Evolutionary conservation across 2,797 vertebrate species (phyloP), one percentile per base, ranked within the genome.

Genomic region (Oceanodroma leucorhoa): DNA sequence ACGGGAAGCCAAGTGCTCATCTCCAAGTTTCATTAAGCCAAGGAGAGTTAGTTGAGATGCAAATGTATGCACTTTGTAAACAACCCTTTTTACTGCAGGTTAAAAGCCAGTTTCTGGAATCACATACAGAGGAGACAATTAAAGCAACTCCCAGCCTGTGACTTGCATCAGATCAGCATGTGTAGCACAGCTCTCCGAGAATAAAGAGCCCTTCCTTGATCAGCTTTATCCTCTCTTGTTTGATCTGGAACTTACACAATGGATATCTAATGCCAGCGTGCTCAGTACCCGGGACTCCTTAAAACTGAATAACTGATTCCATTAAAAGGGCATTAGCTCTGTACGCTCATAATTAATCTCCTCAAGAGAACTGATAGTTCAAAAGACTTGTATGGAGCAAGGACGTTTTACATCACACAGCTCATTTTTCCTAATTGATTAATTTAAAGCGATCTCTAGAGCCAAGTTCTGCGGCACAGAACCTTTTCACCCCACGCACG

Each of bases 371-470:
- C 95, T 93, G 94, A 96, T 91, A 97, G 97, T 97, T 97, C 95
- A 94, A 94, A 97, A 96, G 96, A 65, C 93, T 95, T 6, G 24
- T n/a, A 50, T 2, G 46, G 95, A 96, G 94, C 93, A 96, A 97
- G 96, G 95, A 94, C 96, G 40, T 96, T 80, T 81, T 92, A 96
- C 96, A 97, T 96, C 81, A 82, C 96, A 91, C 96, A 94, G 94
- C 95, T 97, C 95, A 38, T 98, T 97, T 97, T 96, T 92, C 93
- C 96, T 97, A 97, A 98, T 96, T 98, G 97, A 97, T 97, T 98
- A 96, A 97, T 97, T 95, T 95, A 93, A 95, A 95, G 90, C 0
- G 15, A 71, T 89, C 96, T 96, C 91, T 10, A 36, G 77, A 82
- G 89, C 65, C 5, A 24, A 48, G 30, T 79, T 90, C 58, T 19